Evolutionary conservation across 2,888 invertebrate species (phyloP).

Genomic region (Mesoligia furuncula): DNA sequence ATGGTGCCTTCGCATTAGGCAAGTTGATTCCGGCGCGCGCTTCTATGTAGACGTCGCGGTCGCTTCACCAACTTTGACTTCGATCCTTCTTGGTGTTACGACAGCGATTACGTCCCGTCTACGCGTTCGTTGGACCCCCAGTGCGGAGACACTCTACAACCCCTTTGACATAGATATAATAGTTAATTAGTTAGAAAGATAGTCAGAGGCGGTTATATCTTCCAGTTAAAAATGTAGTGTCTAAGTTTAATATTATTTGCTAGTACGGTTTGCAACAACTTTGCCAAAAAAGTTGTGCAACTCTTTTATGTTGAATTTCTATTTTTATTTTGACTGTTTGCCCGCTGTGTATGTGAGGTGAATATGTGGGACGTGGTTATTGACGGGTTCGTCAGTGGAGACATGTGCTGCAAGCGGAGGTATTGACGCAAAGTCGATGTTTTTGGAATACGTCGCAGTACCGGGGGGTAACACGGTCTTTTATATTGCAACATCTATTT

Average conservation of each 20-base stretch:
- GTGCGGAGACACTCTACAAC: slow-evolving; percentile 17
- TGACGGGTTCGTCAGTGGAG: neutral
- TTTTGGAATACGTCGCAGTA: neutral
- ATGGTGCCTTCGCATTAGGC: slow-evolving; percentile 18
- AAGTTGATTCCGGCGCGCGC: neutral
- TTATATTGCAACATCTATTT: slow-evolving; percentile 42
- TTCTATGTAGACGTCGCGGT: neutral
- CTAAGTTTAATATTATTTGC: slow-evolving; percentile 7
- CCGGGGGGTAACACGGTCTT: slow-evolving; percentile 8
- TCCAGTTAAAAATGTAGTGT: slow-evolving; percentile 14
- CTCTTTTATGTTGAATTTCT: slow-evolving; percentile 1
- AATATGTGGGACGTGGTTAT: neutral
- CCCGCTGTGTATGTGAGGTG: slow-evolving; percentile 7
- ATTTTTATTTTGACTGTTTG: slow-evolving; percentile 18
- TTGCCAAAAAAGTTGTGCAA: slow-evolving; percentile 10
- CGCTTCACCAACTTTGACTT: neutral
- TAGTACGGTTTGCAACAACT: slow-evolving; percentile 17
- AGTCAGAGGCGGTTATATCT: slow-evolving; percentile 26
- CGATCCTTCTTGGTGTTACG: neutral
- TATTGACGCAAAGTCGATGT: neutral
- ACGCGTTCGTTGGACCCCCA: neutral
- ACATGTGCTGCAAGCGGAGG: neutral
- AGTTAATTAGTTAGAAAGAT: slow-evolving; percentile 2
- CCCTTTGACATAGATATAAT: slow-evolving; percentile 20
- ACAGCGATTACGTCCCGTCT: too few species aligned